A percentile compares a stretch with the other conserved stretches of the same genome.
phyloP scores from a whole-genome alignment of 2,113 vertebrate species.

The Callipepla squamata region DNA sequence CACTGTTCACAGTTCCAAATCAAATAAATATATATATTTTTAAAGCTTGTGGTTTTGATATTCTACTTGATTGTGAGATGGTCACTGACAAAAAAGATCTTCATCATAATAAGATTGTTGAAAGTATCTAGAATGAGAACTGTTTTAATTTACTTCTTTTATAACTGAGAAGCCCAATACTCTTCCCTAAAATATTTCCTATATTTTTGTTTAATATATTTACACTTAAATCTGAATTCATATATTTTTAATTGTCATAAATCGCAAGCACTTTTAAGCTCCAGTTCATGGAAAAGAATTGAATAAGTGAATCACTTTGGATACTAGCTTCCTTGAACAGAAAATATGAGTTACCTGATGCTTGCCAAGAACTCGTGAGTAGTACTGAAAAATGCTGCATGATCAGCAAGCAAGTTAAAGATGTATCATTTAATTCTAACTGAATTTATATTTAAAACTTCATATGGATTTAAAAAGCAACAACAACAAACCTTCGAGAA shows the following conservation, averaged over 20 bases:
- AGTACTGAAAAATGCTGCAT: neutral
- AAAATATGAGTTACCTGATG: neutral
- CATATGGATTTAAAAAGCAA: rapidly evolving
- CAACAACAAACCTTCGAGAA: neutral
- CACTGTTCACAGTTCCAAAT: neutral
- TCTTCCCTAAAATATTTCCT: neutral
- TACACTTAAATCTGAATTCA: neutral
- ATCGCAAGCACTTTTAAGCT: neutral
- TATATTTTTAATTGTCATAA: neutral
- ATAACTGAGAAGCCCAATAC: neutral
- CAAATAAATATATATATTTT: neutral
- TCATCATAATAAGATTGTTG: neutral
- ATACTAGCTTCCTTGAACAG: neutral
- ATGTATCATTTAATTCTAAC: neutral
- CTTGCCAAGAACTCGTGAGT: neutral
- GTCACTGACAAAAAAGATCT: neutral
- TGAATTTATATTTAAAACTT: neutral
- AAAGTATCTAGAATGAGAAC: neutral
- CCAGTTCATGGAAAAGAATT: neutral
- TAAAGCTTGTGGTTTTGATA: neutral
- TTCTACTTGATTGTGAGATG: neutral
- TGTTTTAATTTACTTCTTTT: neutral
- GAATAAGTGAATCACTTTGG: neutral
- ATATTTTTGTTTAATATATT: neutral
- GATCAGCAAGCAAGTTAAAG: neutral